A percentile compares a stretch with the other conserved stretches of the same genome.
Conservation (phyloP, 2,113 vertebrate species). For the Scalopus aquaticus region DNA sequence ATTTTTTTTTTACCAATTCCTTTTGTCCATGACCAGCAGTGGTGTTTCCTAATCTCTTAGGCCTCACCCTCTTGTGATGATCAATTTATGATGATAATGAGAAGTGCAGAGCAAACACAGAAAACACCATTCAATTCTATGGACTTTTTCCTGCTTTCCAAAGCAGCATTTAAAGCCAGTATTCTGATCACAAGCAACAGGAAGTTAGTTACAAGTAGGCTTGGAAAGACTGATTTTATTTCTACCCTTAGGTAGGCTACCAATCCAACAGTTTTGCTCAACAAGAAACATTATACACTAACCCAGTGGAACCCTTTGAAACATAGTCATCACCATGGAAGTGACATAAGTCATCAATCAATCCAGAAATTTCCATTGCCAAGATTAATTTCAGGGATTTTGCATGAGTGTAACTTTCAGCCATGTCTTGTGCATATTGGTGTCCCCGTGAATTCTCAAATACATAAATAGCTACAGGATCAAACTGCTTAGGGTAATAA, state of each 20-base stretch:
- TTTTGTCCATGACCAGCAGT: background rate
- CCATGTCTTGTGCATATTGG: background rate
- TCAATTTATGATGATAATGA: background rate
- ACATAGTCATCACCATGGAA: background rate
- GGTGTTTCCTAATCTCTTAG: background rate
- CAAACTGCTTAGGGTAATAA: background rate
- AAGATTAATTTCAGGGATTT: background rate
- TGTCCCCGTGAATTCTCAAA: background rate
- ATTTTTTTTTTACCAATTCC: background rate
- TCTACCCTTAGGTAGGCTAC: background rate
- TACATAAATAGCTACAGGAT: background rate
- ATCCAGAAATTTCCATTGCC: background rate
- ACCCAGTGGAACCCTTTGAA: background rate
- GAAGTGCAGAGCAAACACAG: background rate
- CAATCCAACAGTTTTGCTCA: background rate
- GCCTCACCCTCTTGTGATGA: background rate
- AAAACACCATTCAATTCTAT: background rate
- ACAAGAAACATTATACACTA: background rate
- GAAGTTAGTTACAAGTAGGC: background rate
- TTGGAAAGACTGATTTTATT: conserved; percentile 34
- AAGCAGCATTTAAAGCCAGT: conserved; percentile 16
- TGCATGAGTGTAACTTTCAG: conserved; percentile 18
- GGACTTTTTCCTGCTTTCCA: background rate
- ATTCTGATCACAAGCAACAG: background rate
- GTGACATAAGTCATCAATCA: background rate